phyloP scores from a whole-genome alignment of 2,113 vertebrate genomes.

The Melanerpes aurifrons region DNA sequence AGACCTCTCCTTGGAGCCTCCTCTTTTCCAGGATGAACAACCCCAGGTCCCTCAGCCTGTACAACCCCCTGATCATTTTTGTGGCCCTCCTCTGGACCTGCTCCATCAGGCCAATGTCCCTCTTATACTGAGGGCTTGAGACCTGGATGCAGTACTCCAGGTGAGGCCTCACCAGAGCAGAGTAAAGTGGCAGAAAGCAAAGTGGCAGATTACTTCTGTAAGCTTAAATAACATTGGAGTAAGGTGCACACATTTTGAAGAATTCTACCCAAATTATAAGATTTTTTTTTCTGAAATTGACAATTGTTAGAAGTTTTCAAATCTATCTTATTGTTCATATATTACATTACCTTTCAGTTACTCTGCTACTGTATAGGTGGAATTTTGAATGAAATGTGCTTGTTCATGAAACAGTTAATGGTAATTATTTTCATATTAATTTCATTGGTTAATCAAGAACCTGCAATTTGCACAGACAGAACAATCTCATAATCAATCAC shows the following conservation, averaged over 20 bases:
- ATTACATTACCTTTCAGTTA: background rate
- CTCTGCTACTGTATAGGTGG: background rate
- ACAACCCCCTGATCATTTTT: no score
- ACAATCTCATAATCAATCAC: background rate
- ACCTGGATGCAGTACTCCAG: no score
- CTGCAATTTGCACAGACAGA: background rate
- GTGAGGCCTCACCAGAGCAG: no score
- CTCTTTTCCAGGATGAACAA: no score
- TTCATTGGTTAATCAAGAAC: slow-evolving; percentile 24
- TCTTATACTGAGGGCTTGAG: no score
- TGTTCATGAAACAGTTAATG: background rate
- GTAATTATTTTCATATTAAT: background rate
- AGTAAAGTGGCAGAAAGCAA: no score
- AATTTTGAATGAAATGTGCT: background rate
- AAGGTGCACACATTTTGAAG: background rate
- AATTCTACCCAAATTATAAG: background rate
- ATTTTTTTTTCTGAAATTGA: background rate
- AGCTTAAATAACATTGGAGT: background rate
- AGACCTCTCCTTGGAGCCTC: no score
- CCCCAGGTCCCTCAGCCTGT: no score
- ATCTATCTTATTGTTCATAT: background rate
- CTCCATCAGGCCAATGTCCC: no score
- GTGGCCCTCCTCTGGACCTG: no score
- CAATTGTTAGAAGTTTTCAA: background rate
- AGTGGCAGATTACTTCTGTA: background rate